A percentile compares a stretch with the other conserved stretches of the same genome.
These are phyloP conservation scores for Hiodon tergisus DNA, from an alignment of 2,113 vertebrate species.

Conservation along the genomic window DNA sequence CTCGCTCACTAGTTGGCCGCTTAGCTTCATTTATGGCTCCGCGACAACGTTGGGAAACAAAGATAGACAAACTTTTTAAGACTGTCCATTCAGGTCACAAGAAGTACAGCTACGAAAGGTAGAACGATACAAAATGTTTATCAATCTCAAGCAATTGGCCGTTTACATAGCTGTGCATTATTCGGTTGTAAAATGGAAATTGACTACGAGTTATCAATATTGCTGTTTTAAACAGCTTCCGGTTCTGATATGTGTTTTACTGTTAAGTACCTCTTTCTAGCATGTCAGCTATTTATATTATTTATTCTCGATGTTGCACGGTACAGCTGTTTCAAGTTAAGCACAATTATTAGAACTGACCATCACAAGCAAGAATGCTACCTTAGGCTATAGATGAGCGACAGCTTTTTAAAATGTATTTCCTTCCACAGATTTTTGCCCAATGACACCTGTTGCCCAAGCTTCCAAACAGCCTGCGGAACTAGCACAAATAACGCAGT, in stretches of 20 bases:
- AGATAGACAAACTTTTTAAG: too few species aligned
- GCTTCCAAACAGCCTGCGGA: slow-evolving; percentile 13
- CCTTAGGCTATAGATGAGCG: background rate
- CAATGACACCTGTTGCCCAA: slow-evolving; percentile 60
- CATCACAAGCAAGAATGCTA: background rate
- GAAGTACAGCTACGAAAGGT: too few species aligned
- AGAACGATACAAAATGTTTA: too few species aligned
- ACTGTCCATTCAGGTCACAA: too few species aligned
- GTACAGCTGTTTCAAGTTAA: too few species aligned
- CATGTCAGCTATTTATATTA: background rate
- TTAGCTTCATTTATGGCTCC: too few species aligned
- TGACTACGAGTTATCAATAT: background rate
- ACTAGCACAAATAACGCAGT: background rate
- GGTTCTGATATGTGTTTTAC: too few species aligned
- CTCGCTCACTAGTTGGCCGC: too few species aligned
- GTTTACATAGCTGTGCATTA: too few species aligned
- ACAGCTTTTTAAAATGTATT: background rate
- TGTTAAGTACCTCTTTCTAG: background rate
- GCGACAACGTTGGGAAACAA: too few species aligned
- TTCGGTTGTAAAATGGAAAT: background rate
- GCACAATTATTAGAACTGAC: background rate
- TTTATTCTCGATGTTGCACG: too few species aligned
- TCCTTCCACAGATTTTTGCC: slow-evolving; percentile 7
- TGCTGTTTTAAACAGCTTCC: background rate
- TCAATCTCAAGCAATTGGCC: too few species aligned